Evolutionary conservation across 2,113 vertebrate species (phyloP), one percentile per base, ranked within the genome.

Genomic region (Aix galericulata): DNA sequence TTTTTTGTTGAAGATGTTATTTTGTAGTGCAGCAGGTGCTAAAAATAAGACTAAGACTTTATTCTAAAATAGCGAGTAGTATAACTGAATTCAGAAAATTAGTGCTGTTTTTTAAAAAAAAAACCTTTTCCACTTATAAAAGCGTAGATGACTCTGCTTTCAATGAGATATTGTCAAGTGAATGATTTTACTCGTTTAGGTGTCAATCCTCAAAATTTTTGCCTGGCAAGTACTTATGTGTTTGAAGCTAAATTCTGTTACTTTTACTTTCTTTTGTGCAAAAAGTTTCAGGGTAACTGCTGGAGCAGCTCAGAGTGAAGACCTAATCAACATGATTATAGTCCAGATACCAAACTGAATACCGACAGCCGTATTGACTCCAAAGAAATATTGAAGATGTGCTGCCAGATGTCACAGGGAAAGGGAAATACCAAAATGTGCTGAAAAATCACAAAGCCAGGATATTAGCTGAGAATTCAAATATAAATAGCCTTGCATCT

Each of bases 61-160:
- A 44, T 60, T 93, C 46, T 3, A 1, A 72, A 91, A 31, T 52
- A 86, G 46, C 29, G 18, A 42, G 52, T 71, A 88, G 38, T 46
- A 68, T 71, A 85, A 75, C 73, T 58, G 60, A 91, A 72, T 69
- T 89, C 71, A 69, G 55, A 58, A 82, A 95, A 79, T 75, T 79
- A 89, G 52, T 55, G 59, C 44, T 79, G 59, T 83, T 86, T 82
- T 89, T 44, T 44, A 44, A 46, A 46, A 8, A 44, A 17, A 72
- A 95, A 96, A 93, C 58, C 53, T 88, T 78, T 93, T 53, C 66
- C 10, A 46, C 91, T 91, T 96, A 60, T 87, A 52, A 67, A 85
- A 88, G 29, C 52, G 26, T 53, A 42, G 63, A 80, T 80, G 52
- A 66, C 38, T 26, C 72, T 62, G 72, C 59, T 89, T 91, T 77